These are phyloP conservation scores for Scopus umbretta DNA, from an alignment of 2,113 vertebrate genomes.

Conservation along the genomic window DNA sequence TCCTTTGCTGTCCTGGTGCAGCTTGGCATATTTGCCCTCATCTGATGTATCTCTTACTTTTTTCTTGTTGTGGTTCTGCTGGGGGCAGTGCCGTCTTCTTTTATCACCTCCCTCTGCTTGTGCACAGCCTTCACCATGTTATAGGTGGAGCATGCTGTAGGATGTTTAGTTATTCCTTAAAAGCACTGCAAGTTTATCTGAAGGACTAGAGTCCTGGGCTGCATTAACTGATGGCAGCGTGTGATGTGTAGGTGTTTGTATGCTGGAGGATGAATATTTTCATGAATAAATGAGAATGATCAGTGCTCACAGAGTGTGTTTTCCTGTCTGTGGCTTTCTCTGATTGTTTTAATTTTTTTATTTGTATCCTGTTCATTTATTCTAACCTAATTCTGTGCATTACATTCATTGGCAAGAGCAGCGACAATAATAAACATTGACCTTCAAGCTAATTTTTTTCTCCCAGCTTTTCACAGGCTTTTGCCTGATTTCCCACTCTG, in stretches of 20 bases:
- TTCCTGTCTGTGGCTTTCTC: background rate
- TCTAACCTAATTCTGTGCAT: background rate
- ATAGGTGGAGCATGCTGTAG: background rate
- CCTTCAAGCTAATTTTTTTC: background rate
- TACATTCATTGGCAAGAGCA: background rate
- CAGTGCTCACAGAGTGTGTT: background rate
- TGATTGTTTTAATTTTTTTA: background rate
- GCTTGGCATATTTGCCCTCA: background rate
- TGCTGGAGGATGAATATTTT: background rate
- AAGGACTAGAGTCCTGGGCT: background rate
- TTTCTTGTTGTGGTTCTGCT: background rate
- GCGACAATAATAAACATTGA: background rate
- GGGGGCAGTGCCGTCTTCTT: background rate
- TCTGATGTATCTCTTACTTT: background rate
- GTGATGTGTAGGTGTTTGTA: background rate
- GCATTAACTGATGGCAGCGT: background rate
- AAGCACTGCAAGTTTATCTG: background rate
- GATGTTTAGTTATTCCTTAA: background rate
- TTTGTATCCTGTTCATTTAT: background rate
- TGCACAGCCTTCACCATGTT: background rate
- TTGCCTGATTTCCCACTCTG: background rate
- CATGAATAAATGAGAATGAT: background rate
- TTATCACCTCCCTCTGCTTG: background rate
- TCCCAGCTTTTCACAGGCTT: background rate
- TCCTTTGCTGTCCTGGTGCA: background rate